Evolutionary conservation across 2,113 vertebrate genomes (phyloP).

Genomic region (Actenoides hombroni): DNA sequence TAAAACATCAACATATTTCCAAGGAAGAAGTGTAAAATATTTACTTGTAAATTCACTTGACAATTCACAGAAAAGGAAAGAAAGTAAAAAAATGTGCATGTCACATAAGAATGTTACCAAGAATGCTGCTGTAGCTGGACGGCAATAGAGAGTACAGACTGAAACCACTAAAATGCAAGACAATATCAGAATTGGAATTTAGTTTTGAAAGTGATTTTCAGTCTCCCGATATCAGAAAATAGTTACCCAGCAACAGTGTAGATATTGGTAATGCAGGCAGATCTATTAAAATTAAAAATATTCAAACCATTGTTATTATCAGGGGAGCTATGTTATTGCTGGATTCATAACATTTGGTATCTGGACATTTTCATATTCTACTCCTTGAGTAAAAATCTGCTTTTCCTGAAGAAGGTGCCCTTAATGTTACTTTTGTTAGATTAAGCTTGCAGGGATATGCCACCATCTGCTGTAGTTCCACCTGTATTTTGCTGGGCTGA

Average conservation of each 20-base stretch:
- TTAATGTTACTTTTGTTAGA: not conserved
- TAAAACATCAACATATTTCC: not conserved
- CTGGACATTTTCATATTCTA: not conserved
- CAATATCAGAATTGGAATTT: conserved; percentile 4
- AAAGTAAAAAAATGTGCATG: not conserved
- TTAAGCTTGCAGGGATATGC: not conserved
- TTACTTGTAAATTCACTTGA: not conserved
- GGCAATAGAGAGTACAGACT: not conserved
- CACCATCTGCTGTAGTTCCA: not conserved
- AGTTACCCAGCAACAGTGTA: conserved; percentile 48
- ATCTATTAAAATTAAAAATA: conserved; percentile 12
- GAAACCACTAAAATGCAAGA: not conserved
- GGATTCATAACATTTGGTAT: not conserved
- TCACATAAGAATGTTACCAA: not conserved
- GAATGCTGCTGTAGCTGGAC: not conserved
- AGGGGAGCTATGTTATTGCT: not conserved
- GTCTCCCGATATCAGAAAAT: not conserved
- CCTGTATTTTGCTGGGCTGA: not conserved
- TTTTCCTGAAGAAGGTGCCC: not conserved
- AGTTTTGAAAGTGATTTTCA: not conserved
- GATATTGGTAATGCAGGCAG: conserved; percentile 1
- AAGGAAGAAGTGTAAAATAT: not conserved
- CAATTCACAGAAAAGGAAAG: not conserved
- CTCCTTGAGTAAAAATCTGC: not conserved
- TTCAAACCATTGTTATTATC: not conserved